Evolutionary conservation across 2,113 vertebrate species (phyloP).

Genomic region (Nesoenas mayeri): DNA sequence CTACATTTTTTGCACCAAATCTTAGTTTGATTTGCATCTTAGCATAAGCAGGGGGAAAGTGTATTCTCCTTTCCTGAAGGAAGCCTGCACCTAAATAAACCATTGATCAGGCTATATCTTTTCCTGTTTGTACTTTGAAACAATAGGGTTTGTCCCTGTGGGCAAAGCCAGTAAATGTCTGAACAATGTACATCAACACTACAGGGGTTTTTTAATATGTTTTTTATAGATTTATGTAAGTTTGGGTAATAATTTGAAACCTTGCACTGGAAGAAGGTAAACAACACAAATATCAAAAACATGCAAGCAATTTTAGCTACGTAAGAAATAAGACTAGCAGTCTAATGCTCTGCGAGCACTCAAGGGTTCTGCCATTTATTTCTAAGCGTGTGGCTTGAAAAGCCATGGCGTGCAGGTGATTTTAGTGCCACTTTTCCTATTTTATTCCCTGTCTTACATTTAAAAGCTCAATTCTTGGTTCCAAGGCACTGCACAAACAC

Average conservation of each 20-base stretch:
- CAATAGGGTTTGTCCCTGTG: not conserved
- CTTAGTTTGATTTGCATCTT: not conserved
- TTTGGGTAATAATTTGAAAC: not conserved
- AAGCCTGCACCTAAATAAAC: not conserved
- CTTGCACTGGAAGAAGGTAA: not conserved
- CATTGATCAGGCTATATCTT: not conserved
- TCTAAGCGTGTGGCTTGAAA: not conserved
- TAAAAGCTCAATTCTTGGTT: not conserved
- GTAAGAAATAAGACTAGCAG: not conserved
- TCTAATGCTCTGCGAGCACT: not conserved
- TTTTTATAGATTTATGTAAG: not conserved
- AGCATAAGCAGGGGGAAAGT: not conserved
- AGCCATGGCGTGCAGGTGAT: not conserved
- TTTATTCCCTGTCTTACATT: not conserved
- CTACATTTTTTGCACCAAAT: not conserved
- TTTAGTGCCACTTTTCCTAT: not conserved
- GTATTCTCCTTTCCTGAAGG: not conserved
- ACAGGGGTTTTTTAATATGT: not conserved
- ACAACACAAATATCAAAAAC: not conserved
- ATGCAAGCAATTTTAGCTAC: not conserved
- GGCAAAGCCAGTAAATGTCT: not conserved
- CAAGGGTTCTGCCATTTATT: not conserved
- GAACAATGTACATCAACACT: not conserved
- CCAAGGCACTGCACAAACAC: conserved; percentile 18
- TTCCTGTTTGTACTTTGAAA: not conserved